phyloP scores from a whole-genome alignment of 2,888 invertebrate genomes.

The Lamproptera curius region DNA sequence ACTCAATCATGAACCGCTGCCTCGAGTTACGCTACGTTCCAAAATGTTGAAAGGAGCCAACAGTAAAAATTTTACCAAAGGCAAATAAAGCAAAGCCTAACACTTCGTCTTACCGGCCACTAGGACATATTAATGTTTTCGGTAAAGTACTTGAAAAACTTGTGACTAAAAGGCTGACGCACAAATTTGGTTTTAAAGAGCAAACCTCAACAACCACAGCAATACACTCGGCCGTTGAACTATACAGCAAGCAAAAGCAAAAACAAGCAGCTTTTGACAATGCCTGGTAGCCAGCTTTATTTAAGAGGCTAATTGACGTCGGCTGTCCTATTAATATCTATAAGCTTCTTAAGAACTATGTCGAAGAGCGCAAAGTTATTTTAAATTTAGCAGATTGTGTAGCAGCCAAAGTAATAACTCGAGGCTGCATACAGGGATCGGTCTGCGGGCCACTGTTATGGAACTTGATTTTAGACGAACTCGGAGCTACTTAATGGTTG shows the following conservation, averaged over 20 bases:
- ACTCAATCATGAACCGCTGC: no score
- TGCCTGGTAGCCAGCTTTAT: constrained; percentile 18
- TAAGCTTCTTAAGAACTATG: background rate
- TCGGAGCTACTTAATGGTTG: background rate
- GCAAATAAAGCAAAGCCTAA: constrained; percentile 22
- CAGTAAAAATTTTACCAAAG: constrained; percentile 31
- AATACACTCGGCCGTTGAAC: constrained; percentile 3
- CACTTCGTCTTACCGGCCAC: constrained; percentile 27
- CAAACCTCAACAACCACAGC: constrained; percentile 19
- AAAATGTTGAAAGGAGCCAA: no score
- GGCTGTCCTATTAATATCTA: constrained; percentile 13
- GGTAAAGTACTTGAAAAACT: constrained; percentile 27
- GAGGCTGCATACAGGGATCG: background rate
- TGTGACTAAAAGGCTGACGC: background rate
- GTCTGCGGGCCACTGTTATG: background rate
- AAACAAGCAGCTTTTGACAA: constrained; percentile 16
- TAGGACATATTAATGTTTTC: constrained; percentile 14
- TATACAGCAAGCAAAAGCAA: background rate
- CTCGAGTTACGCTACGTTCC: no score
- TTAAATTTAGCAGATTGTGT: background rate
- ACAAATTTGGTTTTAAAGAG: constrained; percentile 25
- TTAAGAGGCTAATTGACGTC: constrained; percentile 5
- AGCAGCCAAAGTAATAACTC: background rate
- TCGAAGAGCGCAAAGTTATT: constrained; percentile 7
- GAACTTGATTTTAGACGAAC: background rate